phyloP scores from a whole-genome alignment of 1,140 invertebrate genomes.

The Megalopta genalis region DNA sequence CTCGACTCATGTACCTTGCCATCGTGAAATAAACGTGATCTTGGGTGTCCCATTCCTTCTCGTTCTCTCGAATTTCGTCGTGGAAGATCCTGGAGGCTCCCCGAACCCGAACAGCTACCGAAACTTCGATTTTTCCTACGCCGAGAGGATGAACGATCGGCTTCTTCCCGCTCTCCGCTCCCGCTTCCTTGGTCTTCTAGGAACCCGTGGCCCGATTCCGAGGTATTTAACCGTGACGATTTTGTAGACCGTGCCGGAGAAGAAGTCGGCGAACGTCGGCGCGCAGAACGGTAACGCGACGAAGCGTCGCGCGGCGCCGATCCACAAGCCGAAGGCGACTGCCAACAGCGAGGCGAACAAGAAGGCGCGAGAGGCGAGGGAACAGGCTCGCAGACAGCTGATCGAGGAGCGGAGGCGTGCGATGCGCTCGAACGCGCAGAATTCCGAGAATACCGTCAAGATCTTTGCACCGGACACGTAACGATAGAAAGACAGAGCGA shows the following conservation, averaged over 20 bases:
- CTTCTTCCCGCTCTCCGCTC: no score
- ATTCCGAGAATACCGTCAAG: slow-evolving; percentile 80
- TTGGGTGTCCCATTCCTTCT: background rate
- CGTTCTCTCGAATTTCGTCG: background rate
- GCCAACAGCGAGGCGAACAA: slow-evolving; percentile 78
- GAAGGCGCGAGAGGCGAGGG: slow-evolving; percentile 83
- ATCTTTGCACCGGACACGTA: slow-evolving; percentile 83
- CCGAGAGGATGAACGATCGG: no score
- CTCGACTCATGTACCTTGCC: background rate
- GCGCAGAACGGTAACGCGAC: slow-evolving; percentile 69
- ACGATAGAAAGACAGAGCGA: slow-evolving; percentile 52
- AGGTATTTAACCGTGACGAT: background rate
- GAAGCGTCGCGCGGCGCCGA: slow-evolving; percentile 67
- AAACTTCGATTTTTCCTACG: background rate
- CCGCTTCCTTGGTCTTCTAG: background rate
- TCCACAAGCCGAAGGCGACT: slow-evolving; percentile 77
- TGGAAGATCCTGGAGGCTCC: background rate
- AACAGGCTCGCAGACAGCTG: slow-evolving; percentile 89
- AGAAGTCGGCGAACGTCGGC: slow-evolving; percentile 44
- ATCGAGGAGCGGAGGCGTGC: slow-evolving; percentile 88
- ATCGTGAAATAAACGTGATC: slow-evolving; percentile 31
- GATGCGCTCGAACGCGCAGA: slow-evolving; percentile 80
- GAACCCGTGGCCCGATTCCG: background rate
- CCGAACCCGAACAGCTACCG: no score
- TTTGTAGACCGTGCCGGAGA: slow-evolving; percentile 64